Evolutionary conservation across 2,888 invertebrate species (phyloP).

Genomic region (Xylocampa areola): DNA sequence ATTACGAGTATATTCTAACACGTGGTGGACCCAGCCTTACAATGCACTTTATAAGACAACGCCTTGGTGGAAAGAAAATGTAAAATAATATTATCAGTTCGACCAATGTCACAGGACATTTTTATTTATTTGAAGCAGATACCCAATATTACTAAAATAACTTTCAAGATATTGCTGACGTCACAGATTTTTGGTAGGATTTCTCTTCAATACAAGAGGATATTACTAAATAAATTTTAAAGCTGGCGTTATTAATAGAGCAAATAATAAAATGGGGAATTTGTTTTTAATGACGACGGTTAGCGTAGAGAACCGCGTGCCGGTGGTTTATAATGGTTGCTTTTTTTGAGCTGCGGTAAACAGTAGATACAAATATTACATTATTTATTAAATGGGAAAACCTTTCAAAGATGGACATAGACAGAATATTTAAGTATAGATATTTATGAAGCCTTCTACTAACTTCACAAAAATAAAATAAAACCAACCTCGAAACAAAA

Average conservation of each 20-base stretch:
- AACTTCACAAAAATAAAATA: slow-evolving; percentile 19
- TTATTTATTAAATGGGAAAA: no score
- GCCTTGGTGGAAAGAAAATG: slow-evolving; percentile 33
- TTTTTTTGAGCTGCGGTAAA: no score
- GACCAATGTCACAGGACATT: slow-evolving; percentile 17
- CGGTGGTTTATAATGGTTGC: no score
- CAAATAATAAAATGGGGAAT: slow-evolving; percentile 30
- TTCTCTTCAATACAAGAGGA: slow-evolving; percentile 11
- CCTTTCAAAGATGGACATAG: no score
- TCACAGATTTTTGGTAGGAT: slow-evolving; percentile 16
- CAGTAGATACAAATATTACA: no score
- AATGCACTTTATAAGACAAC: slow-evolving; percentile 36
- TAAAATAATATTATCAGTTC: slow-evolving; percentile 44
- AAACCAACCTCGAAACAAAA: slow-evolving; percentile 22
- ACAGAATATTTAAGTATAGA: no score
- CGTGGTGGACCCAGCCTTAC: slow-evolving; percentile 17
- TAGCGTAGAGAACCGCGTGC: no score
- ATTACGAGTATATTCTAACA: no score
- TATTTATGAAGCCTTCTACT: no score
- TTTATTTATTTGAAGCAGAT: slow-evolving; percentile 15
- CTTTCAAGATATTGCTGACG: slow-evolving; percentile 29
- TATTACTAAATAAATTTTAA: slow-evolving; percentile 33
- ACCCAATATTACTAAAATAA: slow-evolving; percentile 16
- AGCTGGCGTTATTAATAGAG: slow-evolving; percentile 27
- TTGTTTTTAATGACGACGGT: slow-evolving; percentile 34